phyloP scores from a whole-genome alignment of 2,113 vertebrate species.

The Labrus mixtus region DNA sequence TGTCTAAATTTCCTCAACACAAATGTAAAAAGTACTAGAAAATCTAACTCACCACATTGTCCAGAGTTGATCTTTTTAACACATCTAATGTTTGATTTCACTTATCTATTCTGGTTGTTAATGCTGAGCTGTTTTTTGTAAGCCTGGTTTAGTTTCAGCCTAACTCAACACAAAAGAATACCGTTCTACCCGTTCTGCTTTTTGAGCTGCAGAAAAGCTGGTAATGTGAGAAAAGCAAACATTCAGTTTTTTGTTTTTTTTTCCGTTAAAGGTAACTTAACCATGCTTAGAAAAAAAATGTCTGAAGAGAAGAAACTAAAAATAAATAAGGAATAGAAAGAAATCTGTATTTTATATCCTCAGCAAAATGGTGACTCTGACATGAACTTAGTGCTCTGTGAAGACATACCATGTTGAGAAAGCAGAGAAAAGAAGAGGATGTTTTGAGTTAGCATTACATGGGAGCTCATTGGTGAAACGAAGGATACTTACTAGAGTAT shows the following conservation, averaged over 20 bases:
- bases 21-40: neutral
- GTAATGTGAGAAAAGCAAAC: neutral
- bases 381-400: neutral
- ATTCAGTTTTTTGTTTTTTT: too few relatives aligned
- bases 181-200: neutral
- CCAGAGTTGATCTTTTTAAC: neutral
- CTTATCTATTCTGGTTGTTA: neutral
- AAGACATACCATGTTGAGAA: neutral
- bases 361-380: neutral
- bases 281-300: too few relatives aligned
- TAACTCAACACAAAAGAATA: conserved; percentile 6
- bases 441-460: neutral
- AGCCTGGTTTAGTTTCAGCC: neutral
- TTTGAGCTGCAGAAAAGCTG: conserved; percentile 16
- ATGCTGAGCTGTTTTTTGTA: neutral
- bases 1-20: neutral
- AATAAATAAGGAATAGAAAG: neutral
- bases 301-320: neutral
- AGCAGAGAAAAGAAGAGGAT: neutral
- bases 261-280: too few relatives aligned
- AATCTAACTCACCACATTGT: neutral
- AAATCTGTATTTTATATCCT: neutral
- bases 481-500: neutral
- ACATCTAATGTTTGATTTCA: neutral
- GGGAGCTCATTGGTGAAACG: neutral